Evolutionary conservation across 64 coral and sea anemone genomes (phyloP).

Genomic region (Trachythela sp.): DNA sequence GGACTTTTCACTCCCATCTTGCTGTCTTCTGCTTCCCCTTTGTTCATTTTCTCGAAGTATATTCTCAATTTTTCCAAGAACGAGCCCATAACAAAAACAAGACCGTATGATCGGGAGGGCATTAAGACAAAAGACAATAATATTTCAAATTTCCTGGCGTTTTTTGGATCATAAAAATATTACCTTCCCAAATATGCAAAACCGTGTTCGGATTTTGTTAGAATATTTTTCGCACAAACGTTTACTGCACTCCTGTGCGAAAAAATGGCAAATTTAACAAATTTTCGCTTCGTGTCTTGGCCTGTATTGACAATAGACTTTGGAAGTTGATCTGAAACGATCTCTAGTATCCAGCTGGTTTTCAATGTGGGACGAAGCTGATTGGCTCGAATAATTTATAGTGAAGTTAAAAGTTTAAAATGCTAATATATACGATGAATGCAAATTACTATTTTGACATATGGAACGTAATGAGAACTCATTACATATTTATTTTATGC

Average conservation of each 20-base stretch:
- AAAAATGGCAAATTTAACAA: not conserved
- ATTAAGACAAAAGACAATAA: not conserved
- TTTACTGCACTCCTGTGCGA: not conserved
- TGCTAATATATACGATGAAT: not conserved
- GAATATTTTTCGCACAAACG: not conserved
- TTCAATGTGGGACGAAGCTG: not conserved
- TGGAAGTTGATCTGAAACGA: not conserved
- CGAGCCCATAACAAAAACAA: not conserved
- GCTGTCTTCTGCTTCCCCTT: not conserved
- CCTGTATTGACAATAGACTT: not conserved
- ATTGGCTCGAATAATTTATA: not conserved
- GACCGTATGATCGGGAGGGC: not conserved
- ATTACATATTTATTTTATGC: too few species aligned
- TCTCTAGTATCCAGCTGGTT: not conserved
- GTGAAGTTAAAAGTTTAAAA: not conserved
- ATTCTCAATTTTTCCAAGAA: not conserved
- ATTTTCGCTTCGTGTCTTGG: not conserved
- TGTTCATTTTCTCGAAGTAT: not conserved
- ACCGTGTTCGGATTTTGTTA: not conserved
- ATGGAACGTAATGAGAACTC: too few species aligned
- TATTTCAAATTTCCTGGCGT: too few species aligned
- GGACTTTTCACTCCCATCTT: not conserved
- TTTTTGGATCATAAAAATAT: not conserved
- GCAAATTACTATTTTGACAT: not conserved
- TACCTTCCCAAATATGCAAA: too few species aligned